Percentiles rank a stretch among this genome's conserved stretches.
These are phyloP conservation scores for Allophyes oxyacanthae DNA, from an alignment of 2,888 invertebrate genomes.

Conservation along the genomic window DNA sequence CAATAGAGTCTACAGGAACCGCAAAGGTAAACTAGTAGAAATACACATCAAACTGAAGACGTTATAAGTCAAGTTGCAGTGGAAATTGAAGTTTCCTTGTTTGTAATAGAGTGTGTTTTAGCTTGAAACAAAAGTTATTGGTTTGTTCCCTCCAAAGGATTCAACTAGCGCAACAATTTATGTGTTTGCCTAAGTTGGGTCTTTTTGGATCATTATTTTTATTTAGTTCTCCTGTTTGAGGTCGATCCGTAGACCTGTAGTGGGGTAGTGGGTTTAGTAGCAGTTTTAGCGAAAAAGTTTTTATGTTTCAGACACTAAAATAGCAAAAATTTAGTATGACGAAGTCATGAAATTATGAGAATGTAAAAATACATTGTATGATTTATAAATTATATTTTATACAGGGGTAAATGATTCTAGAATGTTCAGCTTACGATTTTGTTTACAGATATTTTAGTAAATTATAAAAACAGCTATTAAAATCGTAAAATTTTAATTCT, in stretches of 20 bases:
- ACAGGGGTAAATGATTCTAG: no score
- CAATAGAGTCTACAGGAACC: conserved; percentile 42
- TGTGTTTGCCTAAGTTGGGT: conserved; percentile 79
- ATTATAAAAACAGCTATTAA: no score
- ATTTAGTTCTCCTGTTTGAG: conserved; percentile 62
- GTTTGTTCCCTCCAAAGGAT: conserved; percentile 68
- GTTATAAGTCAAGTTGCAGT: conserved; percentile 30
- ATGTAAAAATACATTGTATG: no score
- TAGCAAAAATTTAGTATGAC: neutral
- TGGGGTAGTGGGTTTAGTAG: conserved; percentile 25
- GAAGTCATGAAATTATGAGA: no score
- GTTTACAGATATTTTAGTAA: no score
- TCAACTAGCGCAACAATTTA: conserved; percentile 78
- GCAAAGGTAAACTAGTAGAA: conserved; percentile 35
- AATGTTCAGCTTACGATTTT: no score
- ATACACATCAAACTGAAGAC: conserved; percentile 57
- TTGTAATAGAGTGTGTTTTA: conserved; percentile 54
- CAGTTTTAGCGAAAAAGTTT: conserved; percentile 30
- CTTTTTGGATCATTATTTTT: conserved; percentile 78
- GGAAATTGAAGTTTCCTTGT: conserved; percentile 45
- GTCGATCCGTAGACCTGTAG: conserved; percentile 41
- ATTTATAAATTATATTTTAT: no score
- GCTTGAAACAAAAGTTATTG: conserved; percentile 61
- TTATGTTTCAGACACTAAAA: conserved; percentile 15
- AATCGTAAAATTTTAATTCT: no score